phyloP scores from a whole-genome alignment of 2,888 invertebrate species.

The Torymus aiolomorphi region DNA sequence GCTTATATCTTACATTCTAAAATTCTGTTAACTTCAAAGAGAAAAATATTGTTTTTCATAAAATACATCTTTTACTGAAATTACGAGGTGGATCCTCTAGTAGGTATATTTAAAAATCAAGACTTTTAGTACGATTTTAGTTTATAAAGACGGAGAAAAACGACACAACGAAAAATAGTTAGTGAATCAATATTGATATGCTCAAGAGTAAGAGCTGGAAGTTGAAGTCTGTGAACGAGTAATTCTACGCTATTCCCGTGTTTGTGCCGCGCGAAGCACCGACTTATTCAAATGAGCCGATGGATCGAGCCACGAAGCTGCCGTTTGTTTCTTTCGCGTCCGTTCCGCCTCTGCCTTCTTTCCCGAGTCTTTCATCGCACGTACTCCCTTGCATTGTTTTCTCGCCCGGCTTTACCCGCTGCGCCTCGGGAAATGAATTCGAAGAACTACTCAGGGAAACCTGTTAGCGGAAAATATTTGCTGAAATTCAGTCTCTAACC shows the following conservation, averaged over 20 bases:
- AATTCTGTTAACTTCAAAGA: too few species aligned
- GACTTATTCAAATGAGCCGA: conserved; percentile 71
- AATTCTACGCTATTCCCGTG: background rate
- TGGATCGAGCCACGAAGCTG: conserved; percentile 69
- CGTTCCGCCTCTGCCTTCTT: conserved; percentile 14
- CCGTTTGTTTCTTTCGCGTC: conserved; percentile 68
- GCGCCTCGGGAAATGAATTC: conserved; percentile 17
- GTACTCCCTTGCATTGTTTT: background rate
- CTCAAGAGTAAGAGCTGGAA: conserved; percentile 20
- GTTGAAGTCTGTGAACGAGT: conserved; percentile 41
- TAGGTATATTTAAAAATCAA: too few species aligned
- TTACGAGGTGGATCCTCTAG: too few species aligned
- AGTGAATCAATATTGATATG: too few species aligned
- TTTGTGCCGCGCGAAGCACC: conserved; percentile 55
- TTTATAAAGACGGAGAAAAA: too few species aligned
- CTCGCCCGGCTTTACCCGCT: background rate
- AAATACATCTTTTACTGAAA: too few species aligned
- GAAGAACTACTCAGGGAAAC: conserved; percentile 4
- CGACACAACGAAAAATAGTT: too few species aligned
- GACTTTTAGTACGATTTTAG: too few species aligned
- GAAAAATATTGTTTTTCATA: too few species aligned
- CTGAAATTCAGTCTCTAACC: background rate
- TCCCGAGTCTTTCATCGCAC: background rate
- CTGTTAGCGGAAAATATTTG: background rate
- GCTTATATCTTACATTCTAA: too few species aligned